A percentile compares a stretch with the other conserved stretches of the same genome.
Evolutionary conservation across 2,888 invertebrate species (phyloP).

Genomic region (Cerceris rybyensis): DNA sequence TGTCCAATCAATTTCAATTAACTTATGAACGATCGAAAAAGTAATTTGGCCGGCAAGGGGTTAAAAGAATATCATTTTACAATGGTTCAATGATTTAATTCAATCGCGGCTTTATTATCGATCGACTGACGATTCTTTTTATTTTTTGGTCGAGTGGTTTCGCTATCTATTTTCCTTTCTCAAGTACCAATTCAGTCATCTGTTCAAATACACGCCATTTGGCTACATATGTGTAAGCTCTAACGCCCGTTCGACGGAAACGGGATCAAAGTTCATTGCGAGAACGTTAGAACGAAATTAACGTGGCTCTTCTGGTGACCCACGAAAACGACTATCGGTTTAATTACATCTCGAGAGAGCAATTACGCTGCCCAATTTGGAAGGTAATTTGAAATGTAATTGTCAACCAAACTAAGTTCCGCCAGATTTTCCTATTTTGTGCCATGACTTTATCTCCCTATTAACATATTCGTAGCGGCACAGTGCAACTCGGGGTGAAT

Average conservation of each 20-base stretch:
- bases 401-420: slow-evolving; percentile 59
- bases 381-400: slow-evolving; percentile 61
- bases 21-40: no score
- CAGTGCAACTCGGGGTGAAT: not conserved
- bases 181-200: not conserved
- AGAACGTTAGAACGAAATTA: slow-evolving; percentile 58
- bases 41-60: no score
- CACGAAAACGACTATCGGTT: slow-evolving; percentile 65
- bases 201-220: not conserved
- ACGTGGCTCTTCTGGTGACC: slow-evolving; percentile 53
- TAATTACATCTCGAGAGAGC: slow-evolving; percentile 62
- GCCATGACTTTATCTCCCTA: not conserved
- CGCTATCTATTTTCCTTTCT: not conserved
- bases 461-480: not conserved
- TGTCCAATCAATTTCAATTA: no score
- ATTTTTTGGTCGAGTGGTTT: not conserved
- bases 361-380: slow-evolving; percentile 62
- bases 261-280: slow-evolving; percentile 42
- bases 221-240: slow-evolving; percentile 6
- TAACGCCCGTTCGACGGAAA: slow-evolving; percentile 5
- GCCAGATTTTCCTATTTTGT: slow-evolving; percentile 35
- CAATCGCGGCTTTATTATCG: not conserved
- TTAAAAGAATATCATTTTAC: no score
- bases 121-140: not conserved
- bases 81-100: no score